These are phyloP conservation scores for Hyppa rectilinea DNA, from an alignment of 2,888 invertebrate species.

Conservation along the genomic window DNA sequence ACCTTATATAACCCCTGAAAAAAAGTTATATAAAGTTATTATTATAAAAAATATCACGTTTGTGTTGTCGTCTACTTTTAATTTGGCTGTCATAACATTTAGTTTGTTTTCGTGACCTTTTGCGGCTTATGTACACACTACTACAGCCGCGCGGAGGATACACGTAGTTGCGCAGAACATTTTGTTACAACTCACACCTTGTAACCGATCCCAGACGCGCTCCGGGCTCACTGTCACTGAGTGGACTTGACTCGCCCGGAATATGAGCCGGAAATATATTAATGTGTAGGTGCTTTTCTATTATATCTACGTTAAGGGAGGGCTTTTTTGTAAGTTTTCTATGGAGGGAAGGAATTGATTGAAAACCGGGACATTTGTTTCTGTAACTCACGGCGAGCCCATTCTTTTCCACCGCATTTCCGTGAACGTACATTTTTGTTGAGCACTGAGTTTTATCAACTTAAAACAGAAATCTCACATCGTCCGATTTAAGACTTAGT, in stretches of 20 bases:
- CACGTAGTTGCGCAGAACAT: neutral
- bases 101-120: slow-evolving; percentile 2
- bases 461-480: neutral
- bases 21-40: neutral
- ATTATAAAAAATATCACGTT: neutral
- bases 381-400: neutral
- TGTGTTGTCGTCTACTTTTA: neutral
- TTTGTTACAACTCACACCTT: neutral
- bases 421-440: neutral
- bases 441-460: neutral
- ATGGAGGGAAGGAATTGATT: neutral
- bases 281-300: neutral
- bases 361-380: neutral
- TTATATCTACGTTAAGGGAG: no score
- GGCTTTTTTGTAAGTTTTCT: neutral
- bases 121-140: neutral
- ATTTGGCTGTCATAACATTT: neutral
- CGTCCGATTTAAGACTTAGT: neutral
- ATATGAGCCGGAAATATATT: neutral
- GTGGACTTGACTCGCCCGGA: neutral
- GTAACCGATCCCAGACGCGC: neutral
- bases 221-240: neutral
- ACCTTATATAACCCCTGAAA: neutral
- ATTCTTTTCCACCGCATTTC: neutral
- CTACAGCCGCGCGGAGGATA: neutral